Evolutionary conservation across 2,797 vertebrate genomes (phyloP), one percentile per base, ranked within the genome.

Genomic region (Urophycis tenuis): DNA sequence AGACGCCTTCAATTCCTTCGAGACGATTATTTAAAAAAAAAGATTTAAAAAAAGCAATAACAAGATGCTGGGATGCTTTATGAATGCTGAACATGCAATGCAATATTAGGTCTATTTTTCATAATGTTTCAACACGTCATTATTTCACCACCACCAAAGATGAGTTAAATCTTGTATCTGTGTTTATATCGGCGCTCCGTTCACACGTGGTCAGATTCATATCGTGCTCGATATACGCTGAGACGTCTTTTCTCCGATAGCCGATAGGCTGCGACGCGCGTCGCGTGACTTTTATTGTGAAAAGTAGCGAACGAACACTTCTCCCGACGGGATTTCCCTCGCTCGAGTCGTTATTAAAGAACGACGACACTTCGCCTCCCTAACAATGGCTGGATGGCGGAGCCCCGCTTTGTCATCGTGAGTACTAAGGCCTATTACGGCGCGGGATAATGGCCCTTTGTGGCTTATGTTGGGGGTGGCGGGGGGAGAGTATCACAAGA

Each of bases 331-430:
- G 83, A 80, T 81, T 81, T 82, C 76, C 76, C 74, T 82, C 82
- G 74, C 79, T 41, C 73, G 25, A 77, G 79, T 80, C 79, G 83
- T 89, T 84, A 90, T 86, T 83, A 87, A 87, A 87, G 86, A 89
- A 85, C 77, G 85, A 91, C 89, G 87, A 81, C 81, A 82, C 79
- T 84, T 83, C 75, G 53, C 17, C 53, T n/a, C 11, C 29, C 5
- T 69, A 80, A 87, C 87, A 89, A 85, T 82, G 75, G 88, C 87
- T 30, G 83, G 78, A 87, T 82, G 80, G 75, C 73, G 79, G 85
- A 33, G 76, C 86, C 80, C 83, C 12, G 83, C 82, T 88, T 82
- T 85, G 86, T 89, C 86, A 87, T 86, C 79, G 1, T 83, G 85
- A 87, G 78, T 79, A 83, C 85, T 88, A 22, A 53, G 49, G 88